Percentiles rank a stretch among this genome's conserved stretches.
Evolutionary conservation across 2,113 vertebrate species (phyloP).

Genomic region (Cololabis saira): DNA sequence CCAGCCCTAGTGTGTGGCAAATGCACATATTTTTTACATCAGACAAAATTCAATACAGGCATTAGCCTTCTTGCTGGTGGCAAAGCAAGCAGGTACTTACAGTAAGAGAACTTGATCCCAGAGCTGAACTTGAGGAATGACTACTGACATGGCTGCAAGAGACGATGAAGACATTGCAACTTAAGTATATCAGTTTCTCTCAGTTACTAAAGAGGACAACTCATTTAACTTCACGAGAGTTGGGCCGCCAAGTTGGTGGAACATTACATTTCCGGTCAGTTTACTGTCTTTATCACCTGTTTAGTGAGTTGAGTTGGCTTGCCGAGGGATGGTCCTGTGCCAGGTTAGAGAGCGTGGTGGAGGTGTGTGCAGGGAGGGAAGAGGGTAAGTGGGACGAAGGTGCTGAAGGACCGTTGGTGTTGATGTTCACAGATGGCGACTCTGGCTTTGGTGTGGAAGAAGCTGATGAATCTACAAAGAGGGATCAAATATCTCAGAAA

Average conservation of each 20-base stretch:
- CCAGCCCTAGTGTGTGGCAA: too few species aligned
- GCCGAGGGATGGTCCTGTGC: conserved; percentile 84
- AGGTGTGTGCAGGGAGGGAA: conserved; percentile 81
- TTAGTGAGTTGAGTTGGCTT: conserved; percentile 84
- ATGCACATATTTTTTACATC: neutral
- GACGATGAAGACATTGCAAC: neutral
- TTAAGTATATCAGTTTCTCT: neutral
- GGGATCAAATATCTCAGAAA: neutral
- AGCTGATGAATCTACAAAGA: conserved; percentile 81
- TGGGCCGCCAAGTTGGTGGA: neutral
- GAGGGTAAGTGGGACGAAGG: conserved; percentile 82
- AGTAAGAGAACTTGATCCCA: conserved; percentile 84
- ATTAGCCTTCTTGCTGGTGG: neutral
- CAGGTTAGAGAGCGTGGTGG: conserved; percentile 81
- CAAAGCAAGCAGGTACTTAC: conserved; percentile 77
- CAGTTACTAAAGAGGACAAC: too few species aligned
- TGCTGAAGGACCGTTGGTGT: conserved; percentile 75
- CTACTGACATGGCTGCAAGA: conserved; percentile 83
- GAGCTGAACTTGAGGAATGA: conserved; percentile 86
- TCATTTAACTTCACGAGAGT: too few species aligned
- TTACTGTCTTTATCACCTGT: conserved; percentile 82
- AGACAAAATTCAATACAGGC: neutral
- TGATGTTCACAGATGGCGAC: conserved; percentile 83
- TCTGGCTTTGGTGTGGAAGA: conserved; percentile 88
- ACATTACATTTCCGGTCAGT: neutral